phyloP scores from a whole-genome alignment of 2,797 vertebrate species.

The Esox lucius region DNA sequence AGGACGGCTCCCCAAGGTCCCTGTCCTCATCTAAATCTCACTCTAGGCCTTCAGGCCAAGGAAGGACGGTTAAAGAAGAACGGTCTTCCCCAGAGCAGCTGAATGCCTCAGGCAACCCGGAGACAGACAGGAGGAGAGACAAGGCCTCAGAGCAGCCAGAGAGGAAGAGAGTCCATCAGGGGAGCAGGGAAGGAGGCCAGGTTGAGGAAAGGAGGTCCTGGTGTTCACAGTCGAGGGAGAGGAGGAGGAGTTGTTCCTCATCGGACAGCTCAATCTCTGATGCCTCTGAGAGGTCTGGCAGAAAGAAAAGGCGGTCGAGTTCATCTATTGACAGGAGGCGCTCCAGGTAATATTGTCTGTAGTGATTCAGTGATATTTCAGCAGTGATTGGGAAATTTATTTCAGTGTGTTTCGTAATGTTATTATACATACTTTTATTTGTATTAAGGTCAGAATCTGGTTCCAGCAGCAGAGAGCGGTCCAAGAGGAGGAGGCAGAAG shows the following conservation, averaged over 20 bases:
- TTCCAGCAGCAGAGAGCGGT: slow-evolving; percentile 78
- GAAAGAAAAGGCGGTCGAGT: slow-evolving; percentile 68
- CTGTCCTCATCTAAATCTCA: slow-evolving; percentile 62
- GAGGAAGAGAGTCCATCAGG: not conserved
- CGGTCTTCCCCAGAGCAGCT: slow-evolving; percentile 59
- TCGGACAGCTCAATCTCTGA: slow-evolving; percentile 65
- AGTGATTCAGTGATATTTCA: not conserved
- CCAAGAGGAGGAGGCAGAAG: slow-evolving; percentile 65
- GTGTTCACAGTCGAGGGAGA: slow-evolving; percentile 60
- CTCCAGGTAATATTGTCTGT: slow-evolving; percentile 62
- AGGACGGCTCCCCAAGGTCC: slow-evolving; percentile 55
- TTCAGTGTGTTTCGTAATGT: not conserved
- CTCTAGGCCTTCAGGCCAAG: slow-evolving; percentile 47
- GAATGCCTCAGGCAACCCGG: slow-evolving; percentile 72
- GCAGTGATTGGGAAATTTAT: not conserved
- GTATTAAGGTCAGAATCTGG: slow-evolving; percentile 66
- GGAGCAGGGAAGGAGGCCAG: slow-evolving; percentile 32
- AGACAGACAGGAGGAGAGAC: slow-evolving; percentile 61
- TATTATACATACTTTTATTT: not conserved
- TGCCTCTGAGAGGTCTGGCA: slow-evolving; percentile 65
- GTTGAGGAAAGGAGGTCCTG: slow-evolving; percentile 49
- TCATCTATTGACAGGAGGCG: slow-evolving; percentile 73
- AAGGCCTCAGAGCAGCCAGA: slow-evolving; percentile 42
- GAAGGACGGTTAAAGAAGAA: slow-evolving; percentile 56
- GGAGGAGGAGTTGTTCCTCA: slow-evolving; percentile 38